Conservation (phyloP, 2,888 invertebrate genomes). For the Meliscaeva auricollis region DNA sequence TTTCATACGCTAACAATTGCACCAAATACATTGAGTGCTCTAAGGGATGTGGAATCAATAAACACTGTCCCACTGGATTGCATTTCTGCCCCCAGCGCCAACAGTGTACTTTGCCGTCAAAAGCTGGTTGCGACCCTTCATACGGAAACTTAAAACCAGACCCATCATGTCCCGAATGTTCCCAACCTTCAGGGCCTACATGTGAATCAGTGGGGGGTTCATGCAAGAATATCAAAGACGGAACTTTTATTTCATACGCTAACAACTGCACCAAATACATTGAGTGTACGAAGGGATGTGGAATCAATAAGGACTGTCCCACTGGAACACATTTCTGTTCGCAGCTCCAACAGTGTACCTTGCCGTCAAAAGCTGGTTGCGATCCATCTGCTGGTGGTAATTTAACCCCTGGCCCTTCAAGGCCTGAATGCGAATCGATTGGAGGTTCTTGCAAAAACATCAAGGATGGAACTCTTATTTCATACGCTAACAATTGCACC, state of each 20-base stretch:
- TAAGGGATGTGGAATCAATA: constrained; percentile 23
- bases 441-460: background rate
- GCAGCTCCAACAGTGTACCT: constrained; percentile 53
- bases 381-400: constrained; percentile 15
- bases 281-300: constrained; percentile 48
- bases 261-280: constrained; percentile 58
- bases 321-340: constrained; percentile 38
- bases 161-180: background rate
- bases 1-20: constrained; percentile 54
- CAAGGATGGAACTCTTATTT: constrained; percentile 6
- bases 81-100: constrained; percentile 49
- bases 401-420: background rate
- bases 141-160: background rate
- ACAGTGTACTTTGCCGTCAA: constrained; percentile 62
- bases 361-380: constrained; percentile 77
- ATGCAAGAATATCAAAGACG: constrained; percentile 3
- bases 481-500: constrained; percentile 49
- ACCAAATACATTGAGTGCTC: constrained; percentile 62
- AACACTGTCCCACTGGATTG: constrained; percentile 38
- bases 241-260: constrained; percentile 29
- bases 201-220: background rate
- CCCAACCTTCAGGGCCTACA: background rate
- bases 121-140: constrained; percentile 77
- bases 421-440: background rate
- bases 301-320: constrained; percentile 48